A percentile compares a stretch with the other conserved stretches of the same genome.
Evolutionary conservation across 2,113 vertebrate species (phyloP).

Genomic region (Pseudonaja textilis): DNA sequence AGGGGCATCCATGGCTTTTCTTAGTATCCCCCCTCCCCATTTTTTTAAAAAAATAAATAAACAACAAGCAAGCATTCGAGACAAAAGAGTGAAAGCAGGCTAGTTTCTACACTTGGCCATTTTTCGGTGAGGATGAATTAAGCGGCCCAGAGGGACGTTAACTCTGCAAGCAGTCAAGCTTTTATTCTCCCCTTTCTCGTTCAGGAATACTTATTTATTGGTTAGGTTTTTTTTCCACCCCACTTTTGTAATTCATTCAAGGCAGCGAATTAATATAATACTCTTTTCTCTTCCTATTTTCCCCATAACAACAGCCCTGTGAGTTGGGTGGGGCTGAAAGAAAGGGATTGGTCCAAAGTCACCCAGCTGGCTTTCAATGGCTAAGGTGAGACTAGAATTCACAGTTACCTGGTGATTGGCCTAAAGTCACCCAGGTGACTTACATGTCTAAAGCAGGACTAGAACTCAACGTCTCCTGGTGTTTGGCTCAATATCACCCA

Average conservation of each 20-base stretch:
- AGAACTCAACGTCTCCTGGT: too few relatives aligned
- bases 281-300: neutral
- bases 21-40: neutral
- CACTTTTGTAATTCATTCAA: too few relatives aligned
- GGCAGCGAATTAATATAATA: neutral
- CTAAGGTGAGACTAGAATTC: neutral
- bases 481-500: too few relatives aligned
- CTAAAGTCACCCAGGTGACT: too few relatives aligned
- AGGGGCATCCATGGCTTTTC: neutral
- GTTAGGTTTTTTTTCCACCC: neutral
- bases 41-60: neutral
- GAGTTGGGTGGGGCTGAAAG: too few relatives aligned
- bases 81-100: neutral
- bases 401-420: neutral
- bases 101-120: neutral
- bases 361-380: too few relatives aligned
- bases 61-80: neutral
- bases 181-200: neutral
- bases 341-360: too few relatives aligned
- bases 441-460: too few relatives aligned
- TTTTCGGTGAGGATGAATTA: neutral
- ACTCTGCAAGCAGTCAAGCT: neutral
- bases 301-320: too few relatives aligned
- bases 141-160: neutral
- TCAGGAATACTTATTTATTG: too few relatives aligned